phyloP scores from a whole-genome alignment of 2,797 vertebrate species.

The Leptatherina wallacei region DNA sequence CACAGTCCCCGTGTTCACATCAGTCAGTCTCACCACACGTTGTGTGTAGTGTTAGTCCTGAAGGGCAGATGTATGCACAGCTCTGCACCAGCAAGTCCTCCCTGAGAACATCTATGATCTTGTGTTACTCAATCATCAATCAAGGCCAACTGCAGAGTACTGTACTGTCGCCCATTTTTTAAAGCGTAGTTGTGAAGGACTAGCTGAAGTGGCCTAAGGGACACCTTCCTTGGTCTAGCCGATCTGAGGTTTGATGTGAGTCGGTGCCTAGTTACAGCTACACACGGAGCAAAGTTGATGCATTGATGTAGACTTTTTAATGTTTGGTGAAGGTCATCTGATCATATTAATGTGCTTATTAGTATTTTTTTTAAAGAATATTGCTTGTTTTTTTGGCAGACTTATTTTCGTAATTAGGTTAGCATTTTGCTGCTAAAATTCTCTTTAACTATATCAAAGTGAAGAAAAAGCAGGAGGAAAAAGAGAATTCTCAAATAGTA shows the following conservation, averaged over 20 bases:
- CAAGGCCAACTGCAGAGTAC: conserved; percentile 78
- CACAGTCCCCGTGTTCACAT: conserved; percentile 72
- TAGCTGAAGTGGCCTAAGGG: conserved; percentile 81
- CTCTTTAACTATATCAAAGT: conserved; percentile 10
- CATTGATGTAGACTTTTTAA: conserved; percentile 71
- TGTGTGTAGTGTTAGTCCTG: conserved; percentile 74
- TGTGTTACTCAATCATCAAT: conserved; percentile 81
- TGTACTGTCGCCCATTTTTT: conserved; percentile 80
- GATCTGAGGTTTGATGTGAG: conserved; percentile 77
- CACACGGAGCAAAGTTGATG: conserved; percentile 65
- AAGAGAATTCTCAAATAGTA: conserved; percentile 8
- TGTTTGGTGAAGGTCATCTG: conserved; percentile 65
- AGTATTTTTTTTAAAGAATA: conserved; percentile 11
- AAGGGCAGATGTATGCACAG: conserved; percentile 81
- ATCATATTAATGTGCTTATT: conserved; percentile 49
- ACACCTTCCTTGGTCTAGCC: conserved; percentile 76
- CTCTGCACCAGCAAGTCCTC: conserved; percentile 73
- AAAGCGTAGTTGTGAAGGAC: conserved; percentile 81
- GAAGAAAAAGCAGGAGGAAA: conserved; percentile 5
- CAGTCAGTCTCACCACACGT: conserved; percentile 74
- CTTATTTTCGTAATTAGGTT: conserved; percentile 26
- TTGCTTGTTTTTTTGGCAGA: conserved; percentile 13
- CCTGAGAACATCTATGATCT: conserved; percentile 79
- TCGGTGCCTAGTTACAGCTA: conserved; percentile 74
- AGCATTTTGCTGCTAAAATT: conserved; percentile 33